These are phyloP conservation scores for Pyrgus malvae DNA, from an alignment of 2,888 invertebrate genomes.

Conservation along the genomic window DNA sequence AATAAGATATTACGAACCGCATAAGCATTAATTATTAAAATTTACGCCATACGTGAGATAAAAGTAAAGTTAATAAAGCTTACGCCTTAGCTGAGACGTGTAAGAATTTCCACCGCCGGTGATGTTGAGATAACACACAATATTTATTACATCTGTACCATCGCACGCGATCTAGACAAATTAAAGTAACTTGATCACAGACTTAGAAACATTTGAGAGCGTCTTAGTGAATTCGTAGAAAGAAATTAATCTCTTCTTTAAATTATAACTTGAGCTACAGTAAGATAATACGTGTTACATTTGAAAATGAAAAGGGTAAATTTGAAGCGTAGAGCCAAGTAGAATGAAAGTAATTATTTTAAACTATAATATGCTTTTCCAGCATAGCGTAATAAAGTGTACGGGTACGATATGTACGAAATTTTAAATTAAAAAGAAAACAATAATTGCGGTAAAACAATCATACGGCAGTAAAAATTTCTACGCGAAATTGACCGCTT, in stretches of 20 bases:
- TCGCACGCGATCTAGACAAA: constrained; percentile 77
- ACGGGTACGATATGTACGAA: too few relatives aligned
- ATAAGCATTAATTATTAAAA: constrained; percentile 37
- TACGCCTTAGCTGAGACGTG: constrained; percentile 71
- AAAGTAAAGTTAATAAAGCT: constrained; percentile 55
- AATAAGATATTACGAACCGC: constrained; percentile 22
- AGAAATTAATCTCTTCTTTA: constrained; percentile 31
- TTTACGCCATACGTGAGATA: constrained; percentile 39
- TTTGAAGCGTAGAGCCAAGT: too few relatives aligned
- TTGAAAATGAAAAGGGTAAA: too few relatives aligned
- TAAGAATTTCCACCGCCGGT: constrained; percentile 73
- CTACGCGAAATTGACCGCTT: neutral
- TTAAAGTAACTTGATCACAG: constrained; percentile 73
- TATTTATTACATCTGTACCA: constrained; percentile 70
- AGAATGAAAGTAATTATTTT: too few relatives aligned
- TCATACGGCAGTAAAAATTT: neutral
- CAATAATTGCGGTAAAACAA: too few relatives aligned
- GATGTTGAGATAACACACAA: constrained; percentile 74
- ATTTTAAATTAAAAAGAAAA: too few relatives aligned
- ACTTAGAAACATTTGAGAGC: constrained; percentile 42
- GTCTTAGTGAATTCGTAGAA: constrained; percentile 48
- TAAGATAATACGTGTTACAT: neutral
- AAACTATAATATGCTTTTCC: too few relatives aligned
- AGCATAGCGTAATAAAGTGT: too few relatives aligned
- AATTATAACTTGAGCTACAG: neutral